Evolutionary conservation across 1,140 invertebrate species (phyloP).

Genomic region (Callitettix versicolor): DNA sequence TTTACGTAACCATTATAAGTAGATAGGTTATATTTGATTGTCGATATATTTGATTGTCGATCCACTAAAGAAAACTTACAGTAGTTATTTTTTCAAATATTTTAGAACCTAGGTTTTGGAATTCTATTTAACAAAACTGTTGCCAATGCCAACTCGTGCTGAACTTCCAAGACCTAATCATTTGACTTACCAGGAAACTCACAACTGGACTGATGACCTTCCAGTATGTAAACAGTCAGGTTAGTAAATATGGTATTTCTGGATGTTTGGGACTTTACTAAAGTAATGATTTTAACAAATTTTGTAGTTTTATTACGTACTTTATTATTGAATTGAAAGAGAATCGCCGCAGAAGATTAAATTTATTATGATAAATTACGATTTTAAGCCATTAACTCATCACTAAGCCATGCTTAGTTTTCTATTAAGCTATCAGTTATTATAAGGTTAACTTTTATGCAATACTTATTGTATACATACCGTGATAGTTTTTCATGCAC

Average conservation of each 20-base stretch:
- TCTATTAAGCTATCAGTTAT: background rate
- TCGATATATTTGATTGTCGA: too few species aligned
- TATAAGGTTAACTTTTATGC: background rate
- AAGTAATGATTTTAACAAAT: constrained; percentile 1
- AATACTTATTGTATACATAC: background rate
- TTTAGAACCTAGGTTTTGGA: background rate
- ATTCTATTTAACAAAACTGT: constrained; percentile 12
- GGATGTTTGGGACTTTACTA: background rate
- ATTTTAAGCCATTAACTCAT: too few species aligned
- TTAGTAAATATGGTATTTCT: constrained; percentile 21
- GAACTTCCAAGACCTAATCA: constrained; percentile 28
- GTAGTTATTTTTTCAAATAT: too few species aligned
- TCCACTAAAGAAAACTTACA: too few species aligned
- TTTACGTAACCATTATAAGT: too few species aligned
- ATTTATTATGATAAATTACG: too few species aligned
- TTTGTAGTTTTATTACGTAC: constrained; percentile 1
- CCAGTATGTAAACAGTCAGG: constrained; percentile 68
- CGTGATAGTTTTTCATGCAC: background rate
- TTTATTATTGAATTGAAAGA: too few species aligned
- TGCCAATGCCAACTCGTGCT: constrained; percentile 11
- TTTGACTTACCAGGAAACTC: constrained; percentile 34
- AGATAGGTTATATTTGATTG: too few species aligned
- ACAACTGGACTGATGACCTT: constrained; percentile 75
- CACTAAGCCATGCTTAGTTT: too few species aligned
- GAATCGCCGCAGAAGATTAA: background rate